phyloP scores from a whole-genome alignment of 2,888 invertebrate genomes.

The Papilio gigon region DNA sequence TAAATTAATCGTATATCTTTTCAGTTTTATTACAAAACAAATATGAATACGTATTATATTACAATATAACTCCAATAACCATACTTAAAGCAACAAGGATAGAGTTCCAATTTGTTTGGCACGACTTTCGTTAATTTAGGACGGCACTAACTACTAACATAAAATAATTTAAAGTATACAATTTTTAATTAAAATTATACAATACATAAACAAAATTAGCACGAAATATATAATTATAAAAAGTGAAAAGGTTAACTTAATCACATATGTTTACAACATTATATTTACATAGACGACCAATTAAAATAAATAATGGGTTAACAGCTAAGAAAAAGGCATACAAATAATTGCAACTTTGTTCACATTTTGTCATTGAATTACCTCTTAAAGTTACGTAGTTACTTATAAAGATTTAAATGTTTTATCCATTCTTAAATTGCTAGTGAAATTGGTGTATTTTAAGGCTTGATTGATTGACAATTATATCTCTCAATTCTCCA shows the following conservation, averaged over 20 bases:
- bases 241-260: not conserved
- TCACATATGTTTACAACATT: not conserved
- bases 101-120: constrained; percentile 64
- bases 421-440: constrained; percentile 13
- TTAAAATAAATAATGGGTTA: not conserved
- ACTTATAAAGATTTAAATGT: constrained; percentile 32
- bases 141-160: constrained; percentile 69
- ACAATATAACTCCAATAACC: constrained; percentile 44
- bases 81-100: constrained; percentile 47
- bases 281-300: constrained; percentile 22
- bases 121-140: constrained; percentile 69
- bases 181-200: constrained; percentile 8
- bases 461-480: constrained; percentile 14
- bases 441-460: constrained; percentile 21
- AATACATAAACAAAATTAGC: not conserved
- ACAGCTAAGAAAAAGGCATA: not conserved
- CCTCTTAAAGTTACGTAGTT: constrained; percentile 16
- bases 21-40: constrained; percentile 26
- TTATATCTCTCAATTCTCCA: not conserved
- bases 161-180: constrained; percentile 40
- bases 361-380: not conserved
- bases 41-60: constrained; percentile 31
- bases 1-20: not conserved
- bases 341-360: not conserved
- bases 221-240: not conserved